phyloP scores from a whole-genome alignment of 37 sponge, comb jelly and placozoan species.

The Oscarella lobularis region DNA sequence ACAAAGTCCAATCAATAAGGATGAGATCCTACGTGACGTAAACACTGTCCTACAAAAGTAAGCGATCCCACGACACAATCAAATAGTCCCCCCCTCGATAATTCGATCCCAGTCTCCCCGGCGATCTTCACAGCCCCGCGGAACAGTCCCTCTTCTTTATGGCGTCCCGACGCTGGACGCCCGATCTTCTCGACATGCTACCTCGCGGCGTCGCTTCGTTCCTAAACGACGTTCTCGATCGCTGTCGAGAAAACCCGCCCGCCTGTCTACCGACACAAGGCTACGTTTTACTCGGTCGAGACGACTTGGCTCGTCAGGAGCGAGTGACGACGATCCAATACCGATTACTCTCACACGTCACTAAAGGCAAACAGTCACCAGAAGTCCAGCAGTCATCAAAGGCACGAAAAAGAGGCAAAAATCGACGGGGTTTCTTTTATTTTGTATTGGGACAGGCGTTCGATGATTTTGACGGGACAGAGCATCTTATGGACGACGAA shows the following conservation, averaged over 20 bases:
- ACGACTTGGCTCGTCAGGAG: conserved; percentile 17
- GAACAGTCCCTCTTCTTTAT: no score
- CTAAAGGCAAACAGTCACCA: no score
- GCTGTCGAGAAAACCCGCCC: conserved; percentile 42
- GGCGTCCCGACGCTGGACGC: conserved; percentile 20
- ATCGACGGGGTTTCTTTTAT: no score
- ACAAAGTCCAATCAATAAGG: no score
- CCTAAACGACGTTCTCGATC: conserved; percentile 25
- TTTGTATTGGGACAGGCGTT: not conserved
- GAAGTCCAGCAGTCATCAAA: no score
- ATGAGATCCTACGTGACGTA: no score
- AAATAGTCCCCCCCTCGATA: no score
- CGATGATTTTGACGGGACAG: not conserved
- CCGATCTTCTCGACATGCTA: conserved; percentile 24
- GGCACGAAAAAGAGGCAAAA: no score
- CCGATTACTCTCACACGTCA: not conserved
- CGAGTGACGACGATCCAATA: not conserved
- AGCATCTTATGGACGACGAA: not conserved
- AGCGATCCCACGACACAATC: no score
- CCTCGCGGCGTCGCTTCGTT: conserved; percentile 61
- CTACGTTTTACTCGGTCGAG: conserved; percentile 54
- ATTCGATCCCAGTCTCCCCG: no score
- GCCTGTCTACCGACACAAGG: conserved; percentile 23
- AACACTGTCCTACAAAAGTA: no score
- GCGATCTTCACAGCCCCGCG: no score